These are phyloP conservation scores for Monochamus saltuarius DNA, from an alignment of 1,140 invertebrate species.

Conservation along the genomic window DNA sequence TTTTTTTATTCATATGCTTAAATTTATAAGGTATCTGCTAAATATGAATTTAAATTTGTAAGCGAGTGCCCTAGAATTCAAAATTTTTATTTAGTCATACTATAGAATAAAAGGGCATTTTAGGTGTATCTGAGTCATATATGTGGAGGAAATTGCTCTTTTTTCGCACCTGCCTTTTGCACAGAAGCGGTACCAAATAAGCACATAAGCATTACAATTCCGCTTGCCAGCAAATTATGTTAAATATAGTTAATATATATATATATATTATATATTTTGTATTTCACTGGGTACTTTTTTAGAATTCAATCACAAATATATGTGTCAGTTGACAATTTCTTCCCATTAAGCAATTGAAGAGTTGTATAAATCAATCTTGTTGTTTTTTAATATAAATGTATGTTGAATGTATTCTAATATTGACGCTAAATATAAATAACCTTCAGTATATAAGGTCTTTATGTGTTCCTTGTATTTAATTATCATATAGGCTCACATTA, in stretches of 20 bases:
- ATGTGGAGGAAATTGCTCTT: slow-evolving; percentile 25
- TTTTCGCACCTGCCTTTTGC: slow-evolving; percentile 41
- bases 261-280: slow-evolving; percentile 40
- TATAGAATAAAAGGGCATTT: background rate
- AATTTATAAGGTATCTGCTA: no score
- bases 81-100: background rate
- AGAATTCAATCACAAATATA: slow-evolving; percentile 42
- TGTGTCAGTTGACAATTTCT: slow-evolving; percentile 41
- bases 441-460: slow-evolving; percentile 34
- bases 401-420: slow-evolving; percentile 42
- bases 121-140: slow-evolving; percentile 9
- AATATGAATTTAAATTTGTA: no score
- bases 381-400: slow-evolving; percentile 47
- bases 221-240: slow-evolving; percentile 38
- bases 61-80: no score
- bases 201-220: slow-evolving; percentile 30
- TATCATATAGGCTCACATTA: no score
- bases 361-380: slow-evolving; percentile 39
- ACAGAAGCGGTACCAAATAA: slow-evolving; percentile 28
- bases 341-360: slow-evolving; percentile 40
- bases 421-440: slow-evolving; percentile 43
- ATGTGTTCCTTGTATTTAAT: slow-evolving; percentile 29
- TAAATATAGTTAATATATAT: slow-evolving; percentile 34
- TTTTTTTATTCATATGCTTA: no score
- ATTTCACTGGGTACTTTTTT: slow-evolving; percentile 37